Evolutionary conservation across 2,888 invertebrate genomes (phyloP).

Genomic region (Morpho deidamia): DNA sequence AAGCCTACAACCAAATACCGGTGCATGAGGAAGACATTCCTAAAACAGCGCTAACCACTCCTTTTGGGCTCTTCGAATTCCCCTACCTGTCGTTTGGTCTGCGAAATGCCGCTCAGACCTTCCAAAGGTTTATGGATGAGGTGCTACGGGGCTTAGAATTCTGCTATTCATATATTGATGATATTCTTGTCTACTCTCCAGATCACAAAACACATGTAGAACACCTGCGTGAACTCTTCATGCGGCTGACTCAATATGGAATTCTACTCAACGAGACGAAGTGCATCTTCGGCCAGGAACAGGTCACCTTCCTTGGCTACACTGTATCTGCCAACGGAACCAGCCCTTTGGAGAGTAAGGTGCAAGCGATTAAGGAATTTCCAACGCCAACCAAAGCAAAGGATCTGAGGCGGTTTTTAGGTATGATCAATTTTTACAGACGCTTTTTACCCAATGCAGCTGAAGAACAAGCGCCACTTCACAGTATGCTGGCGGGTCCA

Average conservation of each 20-base stretch:
- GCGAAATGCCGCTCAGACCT: constrained; percentile 20
- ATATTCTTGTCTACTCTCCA: constrained; percentile 34
- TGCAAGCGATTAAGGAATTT: neutral
- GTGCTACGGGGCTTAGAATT: constrained; percentile 24
- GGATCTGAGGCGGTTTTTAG: neutral
- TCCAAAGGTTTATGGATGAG: constrained; percentile 45
- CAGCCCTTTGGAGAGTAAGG: neutral
- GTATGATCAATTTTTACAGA: neutral
- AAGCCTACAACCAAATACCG: constrained; percentile 44
- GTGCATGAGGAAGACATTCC: constrained; percentile 24
- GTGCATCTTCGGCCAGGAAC: constrained; percentile 27
- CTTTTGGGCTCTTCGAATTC: constrained; percentile 38
- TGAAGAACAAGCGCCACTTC: neutral
- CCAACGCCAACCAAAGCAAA: neutral
- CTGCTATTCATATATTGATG: constrained; percentile 35
- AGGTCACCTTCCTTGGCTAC: constrained; percentile 16
- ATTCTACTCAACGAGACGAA: constrained; percentile 28
- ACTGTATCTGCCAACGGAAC: neutral
- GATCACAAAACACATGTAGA: constrained; percentile 15
- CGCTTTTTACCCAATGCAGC: neutral
- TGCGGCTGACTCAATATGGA: constrained; percentile 24
- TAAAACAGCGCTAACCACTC: constrained; percentile 38
- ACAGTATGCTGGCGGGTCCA: constrained; percentile 16
- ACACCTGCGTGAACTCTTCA: constrained; percentile 27
- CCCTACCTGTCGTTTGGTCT: constrained; percentile 40